Evolutionary conservation across 2,113 vertebrate genomes (phyloP).

Genomic region (Chrysemys picta): DNA sequence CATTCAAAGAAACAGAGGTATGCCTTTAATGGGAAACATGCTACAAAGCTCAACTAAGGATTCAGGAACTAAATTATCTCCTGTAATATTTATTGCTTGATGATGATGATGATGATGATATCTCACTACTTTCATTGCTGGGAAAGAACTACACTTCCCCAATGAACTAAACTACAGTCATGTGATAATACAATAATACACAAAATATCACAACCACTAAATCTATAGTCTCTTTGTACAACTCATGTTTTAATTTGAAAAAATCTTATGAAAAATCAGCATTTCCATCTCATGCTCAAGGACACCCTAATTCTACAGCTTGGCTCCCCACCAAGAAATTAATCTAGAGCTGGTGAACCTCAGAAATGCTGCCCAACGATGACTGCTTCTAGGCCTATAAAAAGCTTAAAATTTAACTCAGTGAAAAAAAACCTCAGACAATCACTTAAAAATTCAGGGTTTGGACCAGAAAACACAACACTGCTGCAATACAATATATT

Average conservation of each 20-base stretch:
- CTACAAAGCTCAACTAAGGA: neutral
- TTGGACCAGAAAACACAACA: neutral
- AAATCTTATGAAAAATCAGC: neutral
- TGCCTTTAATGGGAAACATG: neutral
- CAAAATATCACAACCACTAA: neutral
- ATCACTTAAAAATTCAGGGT: neutral
- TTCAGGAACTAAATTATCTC: neutral
- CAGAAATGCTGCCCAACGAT: neutral
- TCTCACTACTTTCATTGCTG: neutral
- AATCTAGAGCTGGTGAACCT: neutral
- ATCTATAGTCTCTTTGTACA: neutral
- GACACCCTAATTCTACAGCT: neutral
- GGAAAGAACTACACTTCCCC: neutral
- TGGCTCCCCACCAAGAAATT: neutral
- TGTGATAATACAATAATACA: no score
- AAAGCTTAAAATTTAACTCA: neutral
- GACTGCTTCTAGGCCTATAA: neutral
- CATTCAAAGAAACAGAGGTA: neutral
- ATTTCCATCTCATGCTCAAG: neutral
- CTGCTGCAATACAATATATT: neutral
- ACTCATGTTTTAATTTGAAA: no score
- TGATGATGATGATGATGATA: neutral
- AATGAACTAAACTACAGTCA: neutral
- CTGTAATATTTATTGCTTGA: neutral
- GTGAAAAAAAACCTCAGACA: neutral